Base-by-base conservation (phyloP, 2,797 vertebrate genomes). In the Epinephelus malabaricus region DNA sequence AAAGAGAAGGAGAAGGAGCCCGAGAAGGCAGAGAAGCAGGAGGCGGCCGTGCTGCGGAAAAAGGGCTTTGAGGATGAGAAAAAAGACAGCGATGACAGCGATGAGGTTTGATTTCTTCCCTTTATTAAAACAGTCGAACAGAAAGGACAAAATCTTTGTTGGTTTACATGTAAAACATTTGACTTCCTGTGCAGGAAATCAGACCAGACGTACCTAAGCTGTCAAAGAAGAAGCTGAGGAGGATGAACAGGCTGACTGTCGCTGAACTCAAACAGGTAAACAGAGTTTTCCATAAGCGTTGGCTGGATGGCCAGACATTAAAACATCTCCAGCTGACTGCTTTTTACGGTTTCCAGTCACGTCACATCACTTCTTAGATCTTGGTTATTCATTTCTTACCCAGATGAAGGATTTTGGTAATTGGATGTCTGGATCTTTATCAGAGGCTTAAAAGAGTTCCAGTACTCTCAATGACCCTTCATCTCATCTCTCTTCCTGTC, bases 221-320 rank as follows among this genome's bases (percentile, higher is more conserved):
- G 60, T 99, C 98, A 17, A 99, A 99, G 94, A 99, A 99, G 95
- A 99, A 99, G 82, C 87, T 99, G 88, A 94, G 97, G 80, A 94
- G 97, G 69, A 98, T 99, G 97, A 99, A 98, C 84, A 92, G 97
- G 40, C 95, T 99, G 85, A 98, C 97, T 0, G 98, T 99, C 79
- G 98, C 98, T 0, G 97, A 99, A 71, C 96, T 99, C n/a, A 99
- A 99, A 72, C 98, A 99, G 97, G 98, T 98, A 25, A 8, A 46
- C 10, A 34, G 0, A 14, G 11, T 43, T 43, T 43, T 43, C 6
- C 34, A 43, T 10, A 43, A 43, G 40, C 3, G 40, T 43, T 11
- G 0, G 10, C 40, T 43, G 40, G 40, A 43, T 12, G 40, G 40
- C 40, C 40, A 8, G 11, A 43, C 40, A 43, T 43, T 43, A 2